phyloP scores from a whole-genome alignment of 2,113 vertebrate genomes.

The Cettia cetti region DNA sequence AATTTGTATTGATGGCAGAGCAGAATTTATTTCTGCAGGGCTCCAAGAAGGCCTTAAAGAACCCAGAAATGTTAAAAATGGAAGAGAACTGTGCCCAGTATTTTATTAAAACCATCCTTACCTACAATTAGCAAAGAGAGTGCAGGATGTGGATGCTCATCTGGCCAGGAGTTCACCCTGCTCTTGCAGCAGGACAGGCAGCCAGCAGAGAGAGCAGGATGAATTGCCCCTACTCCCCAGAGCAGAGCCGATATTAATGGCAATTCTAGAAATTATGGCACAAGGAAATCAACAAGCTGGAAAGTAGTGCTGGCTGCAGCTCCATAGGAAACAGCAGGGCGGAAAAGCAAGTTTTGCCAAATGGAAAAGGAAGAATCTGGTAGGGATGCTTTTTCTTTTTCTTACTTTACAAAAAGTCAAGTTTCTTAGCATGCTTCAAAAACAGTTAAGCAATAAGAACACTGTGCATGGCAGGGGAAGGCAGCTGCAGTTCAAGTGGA shows the following conservation, averaged over 20 bases:
- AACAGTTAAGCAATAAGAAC: background rate
- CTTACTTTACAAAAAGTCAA: background rate
- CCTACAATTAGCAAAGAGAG: background rate
- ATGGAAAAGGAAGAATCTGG: background rate
- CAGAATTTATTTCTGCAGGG: background rate
- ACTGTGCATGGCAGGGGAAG: background rate
- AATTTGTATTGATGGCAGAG: background rate
- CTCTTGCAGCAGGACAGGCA: background rate
- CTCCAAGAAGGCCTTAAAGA: background rate
- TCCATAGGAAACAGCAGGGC: background rate
- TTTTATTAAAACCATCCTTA: background rate
- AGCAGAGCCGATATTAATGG: slow-evolving; percentile 1
- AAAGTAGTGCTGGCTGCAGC: background rate
- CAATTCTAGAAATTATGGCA: slow-evolving; percentile 11
- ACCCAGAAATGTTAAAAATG: background rate
- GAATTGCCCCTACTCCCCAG: background rate
- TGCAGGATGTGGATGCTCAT: background rate
- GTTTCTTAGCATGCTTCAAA: background rate
- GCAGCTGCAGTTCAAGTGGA: background rate
- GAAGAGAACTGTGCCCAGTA: background rate
- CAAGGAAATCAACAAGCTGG: slow-evolving; percentile 30
- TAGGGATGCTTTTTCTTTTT: background rate
- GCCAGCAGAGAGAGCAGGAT: background rate
- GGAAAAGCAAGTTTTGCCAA: slow-evolving; percentile 13
- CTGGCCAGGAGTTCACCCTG: background rate